Base-by-base conservation (phyloP, 2,113 vertebrate genomes). In the Pogona vitticeps region DNA sequence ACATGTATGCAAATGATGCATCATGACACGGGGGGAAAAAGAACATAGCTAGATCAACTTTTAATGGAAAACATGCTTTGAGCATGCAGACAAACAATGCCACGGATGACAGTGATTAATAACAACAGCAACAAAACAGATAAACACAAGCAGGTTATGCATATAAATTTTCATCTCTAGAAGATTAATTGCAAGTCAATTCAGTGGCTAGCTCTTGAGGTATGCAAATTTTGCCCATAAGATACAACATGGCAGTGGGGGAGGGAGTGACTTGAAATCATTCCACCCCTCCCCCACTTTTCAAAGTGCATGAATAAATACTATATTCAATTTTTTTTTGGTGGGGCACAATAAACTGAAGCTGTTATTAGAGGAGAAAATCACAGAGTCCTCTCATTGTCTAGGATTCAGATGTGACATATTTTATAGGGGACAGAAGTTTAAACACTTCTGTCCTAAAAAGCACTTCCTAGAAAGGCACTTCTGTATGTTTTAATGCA, bases 1-100 rank as follows among this genome's bases (percentile, higher is more conserved):
- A 96, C 92, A 92, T 92, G 91, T 95, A 94, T 92, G 95, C 70
- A 58, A 95, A 95, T 94, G 92, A 94, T 85, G 93, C 79, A 94
- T 90, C 93, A 94, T 63, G 93, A 94, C 95, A 95, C 95, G n/a
- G 42, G 17, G 76, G 80, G 91, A 93, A 52, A 91, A 83, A 93
- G 94, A 93, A 95, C 89, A 93, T 89, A 95, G 93, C 94, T 94
- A 92, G 94, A 95, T 94, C 92, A 95, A 95, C 61, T 91, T 96
- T 97, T 95, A 96, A 96, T 95, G 94, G 93, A 93, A 75, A 93
- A 95, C 91, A 94, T 97, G 97, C 96, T 90, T 86, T 40, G 77
- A 91, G 94, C 97, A 97, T 98, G 97, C 93, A 89, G 94, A 95
- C n/a, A n/a, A 91, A 96, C 91, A 94, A 95, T 8, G 89, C 82